Conservation (phyloP, 1,140 invertebrate genomes). For the Drosophila kohkoa region DNA sequence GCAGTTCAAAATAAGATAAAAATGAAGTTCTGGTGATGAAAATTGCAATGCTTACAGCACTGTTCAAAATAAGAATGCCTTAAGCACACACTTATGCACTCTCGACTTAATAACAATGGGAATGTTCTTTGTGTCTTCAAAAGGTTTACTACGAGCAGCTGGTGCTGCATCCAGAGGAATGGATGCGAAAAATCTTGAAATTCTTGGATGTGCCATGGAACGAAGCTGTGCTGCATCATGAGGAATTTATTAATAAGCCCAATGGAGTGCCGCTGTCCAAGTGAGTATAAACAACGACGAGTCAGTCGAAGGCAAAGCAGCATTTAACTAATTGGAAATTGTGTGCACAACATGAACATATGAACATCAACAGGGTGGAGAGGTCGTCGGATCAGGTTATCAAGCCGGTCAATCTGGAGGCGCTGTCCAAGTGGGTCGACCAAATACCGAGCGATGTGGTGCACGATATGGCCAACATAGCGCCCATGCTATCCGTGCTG, state of each 20-base stretch:
- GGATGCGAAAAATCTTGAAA: constrained; percentile 95
- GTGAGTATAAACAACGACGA: constrained; percentile 87
- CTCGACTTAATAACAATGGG: too few relatives aligned
- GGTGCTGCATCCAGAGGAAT: constrained; percentile 95
- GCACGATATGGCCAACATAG: constrained; percentile 94
- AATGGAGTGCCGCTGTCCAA: constrained; percentile 96
- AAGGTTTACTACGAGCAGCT: constrained; percentile 97
- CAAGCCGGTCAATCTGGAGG: constrained; percentile 98
- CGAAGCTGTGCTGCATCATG: constrained; percentile 98
- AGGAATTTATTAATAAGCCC: constrained; percentile 98
- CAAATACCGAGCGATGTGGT: constrained; percentile 96
- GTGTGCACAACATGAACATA: constrained; percentile 15
- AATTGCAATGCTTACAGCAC: too few relatives aligned
- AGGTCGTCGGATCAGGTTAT: constrained; percentile 99
- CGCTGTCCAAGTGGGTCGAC: constrained; percentile 98
- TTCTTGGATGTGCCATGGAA: constrained; percentile 98
- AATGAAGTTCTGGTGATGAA: too few relatives aligned
- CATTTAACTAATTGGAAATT: constrained; percentile 37
- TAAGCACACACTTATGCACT: too few relatives aligned
- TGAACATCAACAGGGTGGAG: constrained; percentile 90
- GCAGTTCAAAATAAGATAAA: too few relatives aligned
- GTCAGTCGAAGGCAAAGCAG: not conserved
- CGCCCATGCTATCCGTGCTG: constrained; percentile 95
- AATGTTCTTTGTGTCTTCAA: not conserved
- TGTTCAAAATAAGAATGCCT: too few relatives aligned